Percentiles rank a stretch among this genome's conserved stretches.
Conservation (phyloP, 2,797 vertebrate species). For the Gymnopithys bicolor region DNA sequence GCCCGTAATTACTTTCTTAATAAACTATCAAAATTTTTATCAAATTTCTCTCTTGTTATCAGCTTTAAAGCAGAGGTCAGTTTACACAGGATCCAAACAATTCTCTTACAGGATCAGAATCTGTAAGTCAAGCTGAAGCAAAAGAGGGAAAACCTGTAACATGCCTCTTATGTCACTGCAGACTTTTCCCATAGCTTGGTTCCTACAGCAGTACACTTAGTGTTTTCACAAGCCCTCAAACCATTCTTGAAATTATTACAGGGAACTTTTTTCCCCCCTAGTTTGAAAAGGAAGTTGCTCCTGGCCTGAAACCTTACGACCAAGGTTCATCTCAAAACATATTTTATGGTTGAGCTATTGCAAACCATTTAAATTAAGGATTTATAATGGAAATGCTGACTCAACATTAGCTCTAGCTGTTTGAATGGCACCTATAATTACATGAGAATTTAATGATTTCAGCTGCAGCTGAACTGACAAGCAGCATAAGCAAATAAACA, state of each 20-base stretch:
- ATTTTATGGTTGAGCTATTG: constrained; percentile 35
- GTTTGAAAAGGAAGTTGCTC: background rate
- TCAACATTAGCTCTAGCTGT: constrained; percentile 6
- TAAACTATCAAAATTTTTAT: background rate
- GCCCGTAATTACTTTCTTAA: background rate
- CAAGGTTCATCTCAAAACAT: background rate
- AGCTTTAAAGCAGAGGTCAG: background rate
- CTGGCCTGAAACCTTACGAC: background rate
- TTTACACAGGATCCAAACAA: background rate
- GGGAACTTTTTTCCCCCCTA: rapidly evolving
- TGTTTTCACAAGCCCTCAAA: background rate
- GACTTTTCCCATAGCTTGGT: background rate
- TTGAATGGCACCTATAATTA: constrained; percentile 63
- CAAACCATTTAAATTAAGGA: constrained; percentile 27
- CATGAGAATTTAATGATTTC: constrained; percentile 61
- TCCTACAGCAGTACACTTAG: background rate
- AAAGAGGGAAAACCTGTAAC: background rate
- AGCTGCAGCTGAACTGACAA: constrained; percentile 58
- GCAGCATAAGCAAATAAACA: constrained; percentile 28
- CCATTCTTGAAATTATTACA: background rate
- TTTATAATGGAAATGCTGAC: constrained; percentile 66
- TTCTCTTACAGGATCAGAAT: background rate
- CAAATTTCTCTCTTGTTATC: background rate
- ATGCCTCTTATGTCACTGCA: rapidly evolving
- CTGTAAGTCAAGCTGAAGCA: rapidly evolving